Percentiles rank a stretch among this genome's conserved stretches.
Conservation (phyloP, 2,113 vertebrate genomes). For the Ginglymostoma cirratum region DNA sequence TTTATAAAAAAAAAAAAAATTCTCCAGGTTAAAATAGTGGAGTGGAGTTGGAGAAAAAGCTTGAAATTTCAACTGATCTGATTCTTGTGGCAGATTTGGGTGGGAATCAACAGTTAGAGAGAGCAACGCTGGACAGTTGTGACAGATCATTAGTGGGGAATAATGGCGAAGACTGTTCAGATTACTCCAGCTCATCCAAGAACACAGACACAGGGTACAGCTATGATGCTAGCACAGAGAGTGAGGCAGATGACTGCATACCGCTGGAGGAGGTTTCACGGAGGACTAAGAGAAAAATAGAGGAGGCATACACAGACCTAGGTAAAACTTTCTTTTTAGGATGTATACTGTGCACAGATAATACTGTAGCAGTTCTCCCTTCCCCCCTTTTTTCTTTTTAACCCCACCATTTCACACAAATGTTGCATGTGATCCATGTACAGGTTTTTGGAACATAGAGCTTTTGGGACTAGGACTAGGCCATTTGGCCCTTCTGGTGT, state of each 20-base stretch:
- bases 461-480: no score
- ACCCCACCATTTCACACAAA: neutral
- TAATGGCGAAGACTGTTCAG: slow-evolving; percentile 39
- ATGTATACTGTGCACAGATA: slow-evolving; percentile 38
- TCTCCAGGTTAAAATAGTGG: neutral
- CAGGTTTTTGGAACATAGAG: neutral
- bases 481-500: no score
- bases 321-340: slow-evolving; percentile 41
- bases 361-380: slow-evolving; percentile 38
- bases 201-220: slow-evolving; percentile 42
- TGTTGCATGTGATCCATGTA: no score
- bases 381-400: slow-evolving; percentile 24
- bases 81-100: slow-evolving; percentile 37
- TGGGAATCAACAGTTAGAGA: slow-evolving; percentile 16
- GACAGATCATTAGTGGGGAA: slow-evolving; percentile 14
- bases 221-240: slow-evolving; percentile 41
- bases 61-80: slow-evolving; percentile 35
- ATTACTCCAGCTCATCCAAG: slow-evolving; percentile 28
- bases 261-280: slow-evolving; percentile 40
- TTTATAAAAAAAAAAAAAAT: neutral
- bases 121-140: slow-evolving; percentile 34
- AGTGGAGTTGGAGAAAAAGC: neutral
- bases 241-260: slow-evolving; percentile 39
- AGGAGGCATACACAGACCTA: slow-evolving; percentile 41
- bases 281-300: slow-evolving; percentile 44